Evolutionary conservation across 1,140 invertebrate species (phyloP), one percentile per base, ranked within the genome.

Genomic region (Agrilus planipennis): DNA sequence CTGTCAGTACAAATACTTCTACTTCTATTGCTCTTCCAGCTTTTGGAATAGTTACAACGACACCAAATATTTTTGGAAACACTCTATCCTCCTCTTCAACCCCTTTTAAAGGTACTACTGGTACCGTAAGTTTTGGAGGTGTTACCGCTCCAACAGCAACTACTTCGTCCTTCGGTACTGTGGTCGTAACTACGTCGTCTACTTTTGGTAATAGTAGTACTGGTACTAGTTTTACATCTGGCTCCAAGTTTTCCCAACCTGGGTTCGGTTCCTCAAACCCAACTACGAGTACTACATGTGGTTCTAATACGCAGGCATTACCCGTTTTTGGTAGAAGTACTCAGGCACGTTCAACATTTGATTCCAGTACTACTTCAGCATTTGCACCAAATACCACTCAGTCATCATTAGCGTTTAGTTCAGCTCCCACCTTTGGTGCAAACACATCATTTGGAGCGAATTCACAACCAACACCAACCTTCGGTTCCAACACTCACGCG

Each of bases 351-450:
- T 25, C n/a, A 7, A 25, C 6, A 7, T 25, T 25, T 25, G n/a
- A n/a, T 25, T 25, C 23, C 23, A 7, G 6, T 25, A 25, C 6
- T 25, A 25, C 23, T 25, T 25, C 23, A 25, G 23, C 23, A 10
- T 38, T 38, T 28, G 36, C 6, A 25, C 6, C 23, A n/a, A 25
- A 25, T 25, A 25, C 23, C n/a, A 25, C 6, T 25, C 23, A 6
- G 6, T n/a, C 23, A 25, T 25, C 23, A 25, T 25, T 25, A 7
- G n/a, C 6, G 6, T 25, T 25, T 25, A n/a, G 23, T 7, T 7
- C 23, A 25, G n/a, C 23, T 28, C 5, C 21, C 9, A 38, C 7
- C 18, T 22, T 25, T 25, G 23, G 23, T n/a, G 23, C 6, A n/a
- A 25, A 25, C 23, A 25, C 23, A n/a, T 25, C 23, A n/a, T 25